Base-by-base conservation (phyloP, 2,797 vertebrate genomes). In the Parauchenoglanis punctatus region DNA sequence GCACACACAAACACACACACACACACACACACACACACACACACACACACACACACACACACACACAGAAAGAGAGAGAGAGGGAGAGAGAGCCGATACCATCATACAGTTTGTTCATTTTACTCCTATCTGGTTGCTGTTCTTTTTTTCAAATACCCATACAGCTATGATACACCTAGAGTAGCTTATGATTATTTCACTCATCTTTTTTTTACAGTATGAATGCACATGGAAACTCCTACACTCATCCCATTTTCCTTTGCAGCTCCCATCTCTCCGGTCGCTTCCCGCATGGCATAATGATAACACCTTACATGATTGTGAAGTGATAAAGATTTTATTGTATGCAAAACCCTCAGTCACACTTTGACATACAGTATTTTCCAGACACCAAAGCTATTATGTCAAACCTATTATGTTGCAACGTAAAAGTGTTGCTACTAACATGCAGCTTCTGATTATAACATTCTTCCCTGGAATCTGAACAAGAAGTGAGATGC, bases 401-500 rank as follows among this genome's bases (percentile, higher is more conserved):
- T 77, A 83, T 82, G 54, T 83, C 65, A 35, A 87, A 78, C 83
- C 73, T 67, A 44, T 63, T 65, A 46, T 85, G 59, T 56, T 56
- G 61, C 59, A 75, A 31, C 65, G 81, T 68, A 75, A 89, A 87
- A n/a, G 78, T 81, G 85, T 87, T 46, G 68, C 35, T 82, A 70
- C 87, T 68, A 83, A 63, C 80, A 40, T 70, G 75, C 88, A 87
- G 72, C 67, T 76, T 89, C 91, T 91, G 40, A 87, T 91, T 86
- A 70, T 28, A 81, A 54, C 81, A 54, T 90, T 86, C 54, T 88
- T 72, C 80, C 88, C 70, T 85, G 89, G 46, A 72, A 81, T 87
- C 75, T 82, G 82, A 76, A 86, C 70, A 87, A 92, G 91, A 86
- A 86, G 70, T 87, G 84, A 86, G 86, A 70, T 87, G 89, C 90